phyloP scores from a whole-genome alignment of 2,797 vertebrate species.

The Ciconia nigra region DNA sequence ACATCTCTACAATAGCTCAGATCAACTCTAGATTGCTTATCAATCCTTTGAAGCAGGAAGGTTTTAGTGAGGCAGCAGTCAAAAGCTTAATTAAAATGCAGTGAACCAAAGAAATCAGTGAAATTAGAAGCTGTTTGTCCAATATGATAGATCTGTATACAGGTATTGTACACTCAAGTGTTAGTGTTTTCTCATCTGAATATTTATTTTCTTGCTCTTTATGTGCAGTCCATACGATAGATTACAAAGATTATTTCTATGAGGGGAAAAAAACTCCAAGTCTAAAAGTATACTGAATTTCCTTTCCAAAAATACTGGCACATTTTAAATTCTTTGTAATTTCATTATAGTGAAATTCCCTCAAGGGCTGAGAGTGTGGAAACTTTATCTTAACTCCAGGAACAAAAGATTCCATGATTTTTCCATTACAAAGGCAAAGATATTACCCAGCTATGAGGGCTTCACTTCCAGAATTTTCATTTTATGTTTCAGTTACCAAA shows the following conservation, averaged over 20 bases:
- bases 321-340: neutral
- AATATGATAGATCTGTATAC: neutral
- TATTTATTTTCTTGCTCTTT: neutral
- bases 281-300: neutral
- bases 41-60: neutral
- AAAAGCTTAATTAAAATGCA: slow-evolving; percentile 34
- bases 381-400: neutral
- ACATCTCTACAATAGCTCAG: neutral
- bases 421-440: neutral
- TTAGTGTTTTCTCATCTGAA: neutral
- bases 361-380: neutral
- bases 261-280: neutral
- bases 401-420: neutral
- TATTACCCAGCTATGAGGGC: neutral
- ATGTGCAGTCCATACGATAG: neutral
- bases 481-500: neutral
- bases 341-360: neutral
- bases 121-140: neutral
- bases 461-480: neutral
- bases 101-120: neutral
- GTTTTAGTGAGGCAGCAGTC: neutral
- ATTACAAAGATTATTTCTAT: neutral
- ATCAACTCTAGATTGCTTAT: neutral
- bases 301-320: neutral
- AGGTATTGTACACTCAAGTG: neutral